Evolutionary conservation across 2,888 invertebrate genomes (phyloP), one percentile per base, ranked within the genome.

Genomic region (Neoaliturus tenellus): DNA sequence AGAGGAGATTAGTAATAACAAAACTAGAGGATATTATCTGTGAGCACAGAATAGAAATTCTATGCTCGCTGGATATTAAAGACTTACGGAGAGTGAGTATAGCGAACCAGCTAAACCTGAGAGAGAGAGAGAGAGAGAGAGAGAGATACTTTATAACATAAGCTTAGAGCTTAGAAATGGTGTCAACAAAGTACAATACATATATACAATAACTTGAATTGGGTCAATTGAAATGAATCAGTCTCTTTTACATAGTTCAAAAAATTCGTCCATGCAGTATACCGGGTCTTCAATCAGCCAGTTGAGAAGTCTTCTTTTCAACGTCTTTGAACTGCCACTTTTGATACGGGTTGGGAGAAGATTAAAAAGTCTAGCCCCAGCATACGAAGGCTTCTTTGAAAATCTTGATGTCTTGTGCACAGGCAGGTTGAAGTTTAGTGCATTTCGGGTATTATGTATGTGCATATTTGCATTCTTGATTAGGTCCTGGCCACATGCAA

Each of bases 321-420:
- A n/a, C 12, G 69, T 12, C n/a, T 69, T 31, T 17, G 31, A 20
- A 20, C 33, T 69, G 31, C 69, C 35, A 17, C 31, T 69, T 6
- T 69, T 69, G 25, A 69, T 69, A 8, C 33, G 14, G 33, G 12
- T 33, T 31, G 33, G 33, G 33, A 69, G 8, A 14, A 44, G 44
- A 44, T 44, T 44, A 44, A 44, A n/a, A n/a, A 44, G 44, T 17
- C 33, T 69, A 5, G 69, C 69, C 14, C 69, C 69, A 33, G 69
- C 69, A 33, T 69, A 69, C 33, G 25, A 33, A 4, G 69, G 23
- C 69, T 69, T 69, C 69, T 69, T 69, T 1, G 69, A 69, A 31
- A 31, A 69, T 33, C 69, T 69, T 8, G 69, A 69, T 8, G 69
- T 69, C n/a, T 17, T 44, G 5, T 58, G 58, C 20, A 14, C 58